phyloP scores from a whole-genome alignment of 2,113 vertebrate species.

The Aythya baeri region DNA sequence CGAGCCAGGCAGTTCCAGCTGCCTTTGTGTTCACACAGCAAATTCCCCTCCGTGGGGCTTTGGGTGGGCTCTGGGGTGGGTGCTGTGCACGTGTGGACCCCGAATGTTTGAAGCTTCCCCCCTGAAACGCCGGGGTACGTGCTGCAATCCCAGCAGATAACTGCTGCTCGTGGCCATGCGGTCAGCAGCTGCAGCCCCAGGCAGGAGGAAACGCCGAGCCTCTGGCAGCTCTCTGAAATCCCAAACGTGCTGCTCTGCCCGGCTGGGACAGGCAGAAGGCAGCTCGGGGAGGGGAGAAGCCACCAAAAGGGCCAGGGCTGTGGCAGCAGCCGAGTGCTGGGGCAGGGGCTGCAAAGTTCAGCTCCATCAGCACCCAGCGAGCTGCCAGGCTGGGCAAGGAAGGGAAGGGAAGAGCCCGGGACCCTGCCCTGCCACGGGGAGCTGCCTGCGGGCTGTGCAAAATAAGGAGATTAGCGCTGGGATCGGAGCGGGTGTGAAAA shows the following conservation, averaged over 20 bases:
- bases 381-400: not conserved
- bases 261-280: not conserved
- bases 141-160: not conserved
- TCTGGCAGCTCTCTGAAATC: not conserved
- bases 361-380: fast-evolving
- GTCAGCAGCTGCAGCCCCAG: not conserved
- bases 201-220: not conserved
- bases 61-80: fast-evolving
- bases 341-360: not conserved
- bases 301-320: not conserved
- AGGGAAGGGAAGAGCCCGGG: fast-evolving
- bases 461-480: not conserved
- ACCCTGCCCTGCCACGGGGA: not conserved
- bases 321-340: not conserved
- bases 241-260: not conserved
- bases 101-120: not conserved
- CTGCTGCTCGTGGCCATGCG: not conserved
- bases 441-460: not conserved
- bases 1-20: not conserved
- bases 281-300: not conserved
- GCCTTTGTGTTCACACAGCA: fast-evolving
- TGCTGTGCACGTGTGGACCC: not conserved
- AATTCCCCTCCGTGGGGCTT: not conserved
- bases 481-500: constrained; percentile 13
- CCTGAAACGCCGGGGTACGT: not conserved